These are phyloP conservation scores for Psittacula echo DNA, from an alignment of 2,797 vertebrate species.

Conservation along the genomic window DNA sequence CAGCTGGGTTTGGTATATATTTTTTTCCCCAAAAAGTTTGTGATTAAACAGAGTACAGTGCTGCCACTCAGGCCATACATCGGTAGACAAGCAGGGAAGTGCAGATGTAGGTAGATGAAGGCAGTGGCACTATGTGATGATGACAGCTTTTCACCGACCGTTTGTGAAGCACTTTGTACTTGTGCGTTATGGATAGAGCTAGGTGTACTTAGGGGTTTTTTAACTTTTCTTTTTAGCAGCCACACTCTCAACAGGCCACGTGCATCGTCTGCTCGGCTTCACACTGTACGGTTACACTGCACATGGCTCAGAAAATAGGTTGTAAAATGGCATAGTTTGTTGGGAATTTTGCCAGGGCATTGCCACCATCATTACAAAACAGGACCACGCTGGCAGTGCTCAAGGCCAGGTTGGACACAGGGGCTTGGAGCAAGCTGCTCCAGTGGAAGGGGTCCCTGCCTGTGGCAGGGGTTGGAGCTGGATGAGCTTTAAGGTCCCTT, in stretches of 20 bases:
- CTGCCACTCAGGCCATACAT: too few species aligned
- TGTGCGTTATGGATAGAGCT: not conserved
- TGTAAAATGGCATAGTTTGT: not conserved
- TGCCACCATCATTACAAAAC: not conserved
- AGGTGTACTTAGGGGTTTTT: fast-evolving
- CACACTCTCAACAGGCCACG: not conserved
- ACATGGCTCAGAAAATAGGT: not conserved
- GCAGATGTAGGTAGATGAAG: not conserved
- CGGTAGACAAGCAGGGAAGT: not conserved
- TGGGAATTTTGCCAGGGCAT: not conserved
- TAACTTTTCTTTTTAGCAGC: not conserved
- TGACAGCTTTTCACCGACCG: not conserved
- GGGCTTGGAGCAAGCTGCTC: not conserved
- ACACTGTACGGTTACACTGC: fast-evolving
- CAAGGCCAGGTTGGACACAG: not conserved
- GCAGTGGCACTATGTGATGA: not conserved
- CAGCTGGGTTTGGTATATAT: fast-evolving
- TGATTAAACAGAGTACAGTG: not conserved
- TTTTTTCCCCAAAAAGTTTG: fast-evolving
- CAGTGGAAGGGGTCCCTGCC: not conserved
- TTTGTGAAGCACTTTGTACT: not conserved
- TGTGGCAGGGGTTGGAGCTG: not conserved
- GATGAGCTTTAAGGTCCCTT: too few species aligned
- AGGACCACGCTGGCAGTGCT: not conserved
- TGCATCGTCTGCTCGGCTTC: not conserved